Conservation (phyloP, 2,888 invertebrate species). For the Belgica antarctica region DNA sequence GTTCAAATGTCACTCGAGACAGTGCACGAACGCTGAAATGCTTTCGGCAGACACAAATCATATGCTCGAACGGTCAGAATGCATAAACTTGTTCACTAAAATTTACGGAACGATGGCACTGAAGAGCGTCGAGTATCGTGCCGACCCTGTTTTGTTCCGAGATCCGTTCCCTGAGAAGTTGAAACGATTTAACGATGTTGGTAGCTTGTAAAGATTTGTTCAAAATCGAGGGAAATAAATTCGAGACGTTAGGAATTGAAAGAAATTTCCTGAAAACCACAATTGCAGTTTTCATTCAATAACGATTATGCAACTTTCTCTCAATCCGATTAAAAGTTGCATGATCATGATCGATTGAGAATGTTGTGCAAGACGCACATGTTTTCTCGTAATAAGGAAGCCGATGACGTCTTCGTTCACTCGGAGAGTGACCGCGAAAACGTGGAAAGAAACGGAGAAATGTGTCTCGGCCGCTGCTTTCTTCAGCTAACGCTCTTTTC, state of each 20-base stretch:
- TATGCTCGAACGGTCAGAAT: constrained; percentile 88
- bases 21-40: constrained; percentile 92
- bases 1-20: constrained; percentile 81
- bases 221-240: too few relatives aligned
- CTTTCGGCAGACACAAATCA: constrained; percentile 87
- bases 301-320: too few relatives aligned
- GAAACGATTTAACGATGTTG: constrained; percentile 84
- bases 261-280: too few relatives aligned
- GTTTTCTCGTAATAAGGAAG: too few relatives aligned
- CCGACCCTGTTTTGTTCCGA: constrained; percentile 90
- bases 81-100: constrained; percentile 75
- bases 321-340: too few relatives aligned
- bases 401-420: too few relatives aligned
- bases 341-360: too few relatives aligned
- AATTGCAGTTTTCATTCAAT: too few relatives aligned
- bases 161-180: constrained; percentile 82
- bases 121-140: constrained; percentile 84
- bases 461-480: constrained; percentile 34
- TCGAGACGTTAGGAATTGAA: too few relatives aligned
- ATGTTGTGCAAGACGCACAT: too few relatives aligned
- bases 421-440: neutral
- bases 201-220: constrained; percentile 75
- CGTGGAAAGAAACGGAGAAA: constrained; percentile 14
- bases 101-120: constrained; percentile 87
- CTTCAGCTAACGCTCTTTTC: neutral